Percentiles rank a stretch among this genome's conserved stretches.
Evolutionary conservation across 92 coral and sea anemone genomes (phyloP).

Genomic region (Zoanthus solanderi): DNA sequence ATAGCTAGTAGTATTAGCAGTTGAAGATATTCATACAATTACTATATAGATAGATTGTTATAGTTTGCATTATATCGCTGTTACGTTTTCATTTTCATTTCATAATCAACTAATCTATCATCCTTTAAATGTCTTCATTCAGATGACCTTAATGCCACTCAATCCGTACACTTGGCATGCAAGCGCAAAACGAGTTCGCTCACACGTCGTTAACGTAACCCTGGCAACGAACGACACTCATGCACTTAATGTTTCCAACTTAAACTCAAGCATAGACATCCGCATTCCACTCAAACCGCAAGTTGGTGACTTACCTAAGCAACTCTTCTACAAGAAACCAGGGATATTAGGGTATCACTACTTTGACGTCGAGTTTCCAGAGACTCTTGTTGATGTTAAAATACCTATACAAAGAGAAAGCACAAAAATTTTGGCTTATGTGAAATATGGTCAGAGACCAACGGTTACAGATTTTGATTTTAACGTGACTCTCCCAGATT

Average conservation of each 20-base stretch:
- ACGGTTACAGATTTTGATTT: conserved; percentile 15
- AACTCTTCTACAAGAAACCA: not conserved
- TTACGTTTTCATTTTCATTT: not conserved
- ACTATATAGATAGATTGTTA: too few relatives aligned
- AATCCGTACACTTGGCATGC: conserved; percentile 30
- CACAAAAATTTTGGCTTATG: not conserved
- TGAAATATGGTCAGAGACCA: conserved; percentile 23
- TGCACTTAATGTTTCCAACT: not conserved
- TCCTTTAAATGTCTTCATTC: not conserved
- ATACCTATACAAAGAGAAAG: not conserved
- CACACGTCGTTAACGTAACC: not conserved
- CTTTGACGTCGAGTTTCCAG: conserved; percentile 11
- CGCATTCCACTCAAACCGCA: conserved; percentile 7
- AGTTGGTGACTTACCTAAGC: not conserved
- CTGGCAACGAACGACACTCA: conserved; percentile 5
- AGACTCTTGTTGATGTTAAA: conserved; percentile 2
- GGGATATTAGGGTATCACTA: conserved; percentile 4
- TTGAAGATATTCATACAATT: too few relatives aligned
- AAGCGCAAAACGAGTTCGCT: conserved; percentile 12
- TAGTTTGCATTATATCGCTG: too few relatives aligned
- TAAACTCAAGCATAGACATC: not conserved
- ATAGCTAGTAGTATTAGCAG: too few relatives aligned
- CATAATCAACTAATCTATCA: not conserved
- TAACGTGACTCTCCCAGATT: conserved; percentile 22
- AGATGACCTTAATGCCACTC: conserved; percentile 4